Evolutionary conservation across 2,113 vertebrate genomes (phyloP).

Genomic region (Cacatua alba): DNA sequence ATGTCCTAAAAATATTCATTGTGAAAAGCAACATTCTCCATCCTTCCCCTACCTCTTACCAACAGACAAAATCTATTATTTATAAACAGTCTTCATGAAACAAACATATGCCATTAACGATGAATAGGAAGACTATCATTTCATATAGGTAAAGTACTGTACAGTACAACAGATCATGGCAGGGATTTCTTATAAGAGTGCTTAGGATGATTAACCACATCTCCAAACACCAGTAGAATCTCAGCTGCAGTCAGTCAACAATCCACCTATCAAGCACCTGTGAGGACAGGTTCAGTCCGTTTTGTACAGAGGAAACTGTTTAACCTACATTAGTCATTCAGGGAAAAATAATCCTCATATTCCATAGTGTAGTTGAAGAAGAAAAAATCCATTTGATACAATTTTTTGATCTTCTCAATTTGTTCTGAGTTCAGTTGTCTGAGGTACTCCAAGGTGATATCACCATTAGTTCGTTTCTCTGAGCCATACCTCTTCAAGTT

Average conservation of each 20-base stretch:
- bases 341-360: background rate
- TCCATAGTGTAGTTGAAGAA: constrained; percentile 60
- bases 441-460: constrained; percentile 58
- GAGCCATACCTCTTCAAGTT: constrained; percentile 24
- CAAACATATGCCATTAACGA: background rate
- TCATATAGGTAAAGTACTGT: background rate
- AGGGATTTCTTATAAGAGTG: background rate
- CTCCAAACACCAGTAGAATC: background rate
- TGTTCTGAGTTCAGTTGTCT: constrained; percentile 35
- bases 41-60: background rate
- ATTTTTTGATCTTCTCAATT: constrained; percentile 30
- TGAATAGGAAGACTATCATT: background rate
- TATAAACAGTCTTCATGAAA: background rate
- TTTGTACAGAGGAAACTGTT: background rate
- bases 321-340: background rate
- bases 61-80: background rate
- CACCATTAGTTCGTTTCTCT: constrained; percentile 54
- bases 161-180: background rate
- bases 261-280: background rate
- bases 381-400: constrained; percentile 63
- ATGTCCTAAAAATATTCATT: background rate
- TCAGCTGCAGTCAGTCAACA: background rate
- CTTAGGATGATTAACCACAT: background rate
- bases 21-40: background rate
- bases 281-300: background rate